Evolutionary conservation across 2,113 vertebrate species (phyloP).

Genomic region (Donacobius atricapilla): DNA sequence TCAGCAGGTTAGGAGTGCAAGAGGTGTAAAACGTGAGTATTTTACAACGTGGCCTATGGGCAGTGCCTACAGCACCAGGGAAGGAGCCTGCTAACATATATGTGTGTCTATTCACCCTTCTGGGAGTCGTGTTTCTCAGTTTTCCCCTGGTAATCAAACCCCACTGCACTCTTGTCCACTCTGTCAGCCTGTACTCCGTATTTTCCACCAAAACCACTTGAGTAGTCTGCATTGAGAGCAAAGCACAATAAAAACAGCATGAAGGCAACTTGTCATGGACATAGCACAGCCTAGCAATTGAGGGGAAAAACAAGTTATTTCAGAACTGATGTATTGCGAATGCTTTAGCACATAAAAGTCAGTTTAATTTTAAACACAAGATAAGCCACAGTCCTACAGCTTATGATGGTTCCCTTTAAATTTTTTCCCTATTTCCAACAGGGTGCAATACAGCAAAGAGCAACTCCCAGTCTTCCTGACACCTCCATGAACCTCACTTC

Average conservation of each 20-base stretch:
- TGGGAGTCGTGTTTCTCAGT: constrained; percentile 92
- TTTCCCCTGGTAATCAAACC: constrained; percentile 94
- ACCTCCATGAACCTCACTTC: background rate
- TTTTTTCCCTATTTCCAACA: background rate
- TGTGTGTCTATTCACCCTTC: constrained; percentile 79
- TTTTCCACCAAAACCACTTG: constrained; percentile 91
- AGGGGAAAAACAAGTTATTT: background rate
- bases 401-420: background rate
- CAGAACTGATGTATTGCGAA: background rate
- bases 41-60: background rate
- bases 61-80: background rate
- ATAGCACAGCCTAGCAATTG: background rate
- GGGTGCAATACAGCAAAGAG: background rate
- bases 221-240: constrained; percentile 78
- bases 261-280: background rate
- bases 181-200: constrained; percentile 90
- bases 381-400: background rate
- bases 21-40: background rate
- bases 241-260: background rate
- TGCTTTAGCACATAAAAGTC: background rate
- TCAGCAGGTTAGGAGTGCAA: background rate
- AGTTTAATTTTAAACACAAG: background rate
- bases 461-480: background rate
- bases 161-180: constrained; percentile 92
- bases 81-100: background rate